Evolutionary conservation across 2,888 invertebrate species (phyloP).

Genomic region (Camponotus fellah): DNA sequence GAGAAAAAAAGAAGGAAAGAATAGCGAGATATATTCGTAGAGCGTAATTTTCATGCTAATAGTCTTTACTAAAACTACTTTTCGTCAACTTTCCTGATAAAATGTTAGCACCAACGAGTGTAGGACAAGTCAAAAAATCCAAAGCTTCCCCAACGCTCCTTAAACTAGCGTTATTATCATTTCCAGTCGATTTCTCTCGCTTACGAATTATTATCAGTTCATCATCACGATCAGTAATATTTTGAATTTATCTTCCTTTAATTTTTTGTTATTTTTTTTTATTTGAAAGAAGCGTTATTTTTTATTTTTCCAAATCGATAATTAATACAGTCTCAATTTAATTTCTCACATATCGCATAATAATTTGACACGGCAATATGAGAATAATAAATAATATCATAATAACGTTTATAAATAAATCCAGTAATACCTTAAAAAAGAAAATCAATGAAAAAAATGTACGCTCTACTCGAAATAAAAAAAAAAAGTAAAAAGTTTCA

Average conservation of each 20-base stretch:
- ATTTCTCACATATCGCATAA: neutral
- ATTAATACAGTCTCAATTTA: neutral
- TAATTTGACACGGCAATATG: neutral
- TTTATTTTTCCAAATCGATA: neutral
- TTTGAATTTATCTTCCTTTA: conserved; percentile 12
- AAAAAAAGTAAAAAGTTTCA: neutral
- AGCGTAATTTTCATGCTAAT: conserved; percentile 18
- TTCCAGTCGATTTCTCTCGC: conserved; percentile 19
- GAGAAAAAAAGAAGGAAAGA: neutral
- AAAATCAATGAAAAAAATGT: neutral
- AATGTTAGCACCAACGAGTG: conserved; percentile 10
- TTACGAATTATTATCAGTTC: conserved; percentile 19
- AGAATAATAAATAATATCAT: neutral
- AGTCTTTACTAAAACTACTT: conserved; percentile 19
- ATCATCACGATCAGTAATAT: neutral
- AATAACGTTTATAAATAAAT: neutral
- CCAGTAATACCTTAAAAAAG: neutral
- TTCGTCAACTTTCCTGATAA: neutral
- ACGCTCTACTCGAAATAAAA: neutral
- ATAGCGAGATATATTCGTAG: conserved; percentile 22
- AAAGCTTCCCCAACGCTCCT: neutral
- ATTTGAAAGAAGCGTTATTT: neutral
- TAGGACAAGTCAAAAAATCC: neutral
- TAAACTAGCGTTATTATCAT: neutral
- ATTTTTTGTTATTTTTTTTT: conserved; percentile 6